A percentile compares a stretch with the other conserved stretches of the same genome.
phyloP scores from a whole-genome alignment of 2,113 vertebrate species.

The Crocuta crocuta region DNA sequence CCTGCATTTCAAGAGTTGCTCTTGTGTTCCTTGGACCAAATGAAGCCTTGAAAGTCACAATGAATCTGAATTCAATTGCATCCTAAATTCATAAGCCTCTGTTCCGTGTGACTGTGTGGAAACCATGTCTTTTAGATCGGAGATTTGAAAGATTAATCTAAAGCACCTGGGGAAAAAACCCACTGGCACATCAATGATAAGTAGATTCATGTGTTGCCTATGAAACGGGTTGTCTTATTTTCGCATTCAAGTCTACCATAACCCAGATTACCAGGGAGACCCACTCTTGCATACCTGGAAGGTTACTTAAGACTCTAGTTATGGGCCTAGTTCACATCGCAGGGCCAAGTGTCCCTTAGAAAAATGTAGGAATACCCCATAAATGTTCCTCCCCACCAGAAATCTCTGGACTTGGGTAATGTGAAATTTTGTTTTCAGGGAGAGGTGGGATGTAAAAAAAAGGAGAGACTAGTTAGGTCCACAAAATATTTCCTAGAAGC shows the following conservation, averaged over 20 bases:
- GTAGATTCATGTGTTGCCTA: constrained; percentile 45
- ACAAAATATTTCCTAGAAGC: constrained; percentile 17
- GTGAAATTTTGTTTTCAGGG: neutral
- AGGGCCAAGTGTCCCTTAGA: neutral
- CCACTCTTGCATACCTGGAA: neutral
- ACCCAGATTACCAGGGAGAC: neutral
- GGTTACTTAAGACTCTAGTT: constrained; percentile 29
- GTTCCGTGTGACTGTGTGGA: constrained; percentile 45
- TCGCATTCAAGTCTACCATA: constrained; percentile 34
- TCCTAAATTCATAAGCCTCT: constrained; percentile 38
- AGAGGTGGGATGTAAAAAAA: neutral
- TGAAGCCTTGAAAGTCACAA: constrained; percentile 46
- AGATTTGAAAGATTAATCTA: constrained; percentile 67
- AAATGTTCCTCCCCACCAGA: constrained; percentile 12
- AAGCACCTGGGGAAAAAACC: constrained; percentile 39
- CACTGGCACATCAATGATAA: constrained; percentile 31
- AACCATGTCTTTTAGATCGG: constrained; percentile 31
- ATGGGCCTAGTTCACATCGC: neutral
- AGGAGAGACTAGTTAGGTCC: neutral
- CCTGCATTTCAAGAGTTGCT: neutral
- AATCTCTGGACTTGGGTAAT: neutral
- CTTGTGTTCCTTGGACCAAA: neutral
- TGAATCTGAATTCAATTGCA: constrained; percentile 29
- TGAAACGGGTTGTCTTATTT: constrained; percentile 50
- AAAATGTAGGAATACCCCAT: neutral